Base-by-base conservation (phyloP, 1,140 invertebrate genomes). In the Drosophila seguyi region DNA sequence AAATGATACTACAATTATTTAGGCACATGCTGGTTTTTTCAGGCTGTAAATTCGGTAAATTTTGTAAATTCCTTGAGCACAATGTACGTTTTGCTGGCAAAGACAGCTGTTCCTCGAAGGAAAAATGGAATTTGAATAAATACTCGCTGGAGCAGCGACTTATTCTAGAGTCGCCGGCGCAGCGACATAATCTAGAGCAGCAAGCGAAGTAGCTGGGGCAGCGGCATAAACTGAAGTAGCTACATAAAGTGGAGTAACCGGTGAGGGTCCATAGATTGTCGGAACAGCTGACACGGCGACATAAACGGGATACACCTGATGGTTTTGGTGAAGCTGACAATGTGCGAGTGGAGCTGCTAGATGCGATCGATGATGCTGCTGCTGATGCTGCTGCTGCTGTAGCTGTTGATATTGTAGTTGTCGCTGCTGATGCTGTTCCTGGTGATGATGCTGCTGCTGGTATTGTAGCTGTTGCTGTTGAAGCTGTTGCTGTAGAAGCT, bases 71-170 rank as follows among this genome's bases (percentile, higher is more conserved):
- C 5, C 5, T 16, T 34, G 27, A 27, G 91, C 65, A 85, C 75
- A 29, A 81, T 55, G n/a, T n/a, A n/a, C n/a, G n/a, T n/a, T n/a
- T n/a, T n/a, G 61, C 85, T 79, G n/a, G 76, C 71, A 13, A 91
- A 90, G 10, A 88, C 82, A 29, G 61, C 91, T 92, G 16, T n/a
- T 39, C 0, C 4, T 1, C 6, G 38, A 39, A 7, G 6, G 16
- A 7, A n/a, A 38, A 16, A 10, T 0, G 6, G 6, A 3, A n/a
- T n/a, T 8, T n/a, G 6, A 3, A n/a, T n/a, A n/a, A n/a, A n/a
- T n/a, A n/a, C 16, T 3, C 8, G 38, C 16, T 3, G 41, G 10
- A 2, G n/a, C n/a, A 11, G 41, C 10, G 10, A 20, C 10, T 11
- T 42, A 42, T 5, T 20, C 18, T 20, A 20, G 10, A n/a, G 38